Evolutionary conservation across 2,113 vertebrate species (phyloP), one percentile per base, ranked within the genome.

Genomic region (Macquaria australasica): DNA sequence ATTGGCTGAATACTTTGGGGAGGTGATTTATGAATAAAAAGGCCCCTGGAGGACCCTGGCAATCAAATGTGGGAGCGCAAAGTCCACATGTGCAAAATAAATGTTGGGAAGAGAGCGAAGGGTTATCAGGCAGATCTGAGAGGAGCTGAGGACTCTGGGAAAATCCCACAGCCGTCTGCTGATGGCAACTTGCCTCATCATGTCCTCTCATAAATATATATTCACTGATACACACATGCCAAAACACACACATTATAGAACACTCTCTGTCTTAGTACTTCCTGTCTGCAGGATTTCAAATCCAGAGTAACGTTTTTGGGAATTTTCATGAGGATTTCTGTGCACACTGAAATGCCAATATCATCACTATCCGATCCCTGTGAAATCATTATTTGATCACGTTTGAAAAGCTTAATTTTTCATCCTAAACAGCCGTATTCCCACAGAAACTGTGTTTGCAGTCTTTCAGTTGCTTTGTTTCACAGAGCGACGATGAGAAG

Each of bases 51-150:
- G 63, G 77, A 23, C 48, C 31, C 58, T 39, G 75, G 8, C 79
- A 58, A 80, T 73, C 62, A 58, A 69, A 64, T 8, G 64, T 51
- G 7, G 80, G 63, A 43, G 48, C 55, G n/a, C n/a, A n/a, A 73
- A 60, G 53, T 73, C 73, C 76, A 64, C 53, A 75, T 81, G 79
- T 74, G 56, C n/a, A 73, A 51, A 87, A 82, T 70, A 81, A 78
- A 82, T 45, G 34, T 73, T 56, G 73, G 56, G n/a, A 34, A 28
- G 62, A 14, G 62, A 59, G 66, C 7, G n/a, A 67, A 9, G 41
- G 79, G 77, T 83, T 74, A 85, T 81, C 73, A 25, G 20, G 20
- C n/a, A 1, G 25, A 71, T 87, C 81, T 66, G 71, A 82, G 62
- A 72, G 0, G 23, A 89, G 55, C 58, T 1, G 58, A 63, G 43